Percentiles rank a stretch among this genome's conserved stretches.
Conservation (phyloP, 2,888 invertebrate species). For the Rhagium mordax region DNA sequence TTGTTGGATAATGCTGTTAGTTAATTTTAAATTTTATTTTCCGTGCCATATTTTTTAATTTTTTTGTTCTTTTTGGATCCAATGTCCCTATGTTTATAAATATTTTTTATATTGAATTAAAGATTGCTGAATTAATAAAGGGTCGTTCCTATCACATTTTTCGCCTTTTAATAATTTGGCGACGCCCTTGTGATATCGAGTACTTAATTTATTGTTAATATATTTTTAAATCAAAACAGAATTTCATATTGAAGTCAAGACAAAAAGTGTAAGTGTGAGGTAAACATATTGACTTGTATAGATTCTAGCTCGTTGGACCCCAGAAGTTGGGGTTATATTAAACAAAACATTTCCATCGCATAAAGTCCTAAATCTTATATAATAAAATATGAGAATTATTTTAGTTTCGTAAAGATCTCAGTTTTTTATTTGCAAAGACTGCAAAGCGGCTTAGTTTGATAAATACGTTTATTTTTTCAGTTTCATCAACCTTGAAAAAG, state of each 20-base stretch:
- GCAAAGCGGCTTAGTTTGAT: not conserved
- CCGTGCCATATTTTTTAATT: no score
- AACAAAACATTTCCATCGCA: not conserved
- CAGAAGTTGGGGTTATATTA: not conserved
- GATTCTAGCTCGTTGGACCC: not conserved
- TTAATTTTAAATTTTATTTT: no score
- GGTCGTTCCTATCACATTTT: no score
- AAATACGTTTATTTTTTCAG: not conserved
- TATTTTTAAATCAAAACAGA: not conserved
- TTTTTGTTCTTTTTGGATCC: no score
- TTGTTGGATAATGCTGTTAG: no score
- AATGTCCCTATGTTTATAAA: no score
- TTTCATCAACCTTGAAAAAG: not conserved
- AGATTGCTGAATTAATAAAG: no score
- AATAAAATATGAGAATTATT: not conserved
- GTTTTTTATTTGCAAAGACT: not conserved
- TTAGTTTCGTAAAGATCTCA: not conserved
- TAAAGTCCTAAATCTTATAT: not conserved
- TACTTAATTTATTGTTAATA: not conserved
- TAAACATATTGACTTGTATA: slow-evolving; percentile 1
- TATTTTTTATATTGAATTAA: no score
- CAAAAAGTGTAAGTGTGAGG: not conserved
- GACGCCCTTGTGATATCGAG: not conserved
- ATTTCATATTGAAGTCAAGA: not conserved
- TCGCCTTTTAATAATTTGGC: not conserved